Evolutionary conservation across 2,888 invertebrate species (phyloP), one percentile per base, ranked within the genome.

Genomic region (Chloromyia formosa): DNA sequence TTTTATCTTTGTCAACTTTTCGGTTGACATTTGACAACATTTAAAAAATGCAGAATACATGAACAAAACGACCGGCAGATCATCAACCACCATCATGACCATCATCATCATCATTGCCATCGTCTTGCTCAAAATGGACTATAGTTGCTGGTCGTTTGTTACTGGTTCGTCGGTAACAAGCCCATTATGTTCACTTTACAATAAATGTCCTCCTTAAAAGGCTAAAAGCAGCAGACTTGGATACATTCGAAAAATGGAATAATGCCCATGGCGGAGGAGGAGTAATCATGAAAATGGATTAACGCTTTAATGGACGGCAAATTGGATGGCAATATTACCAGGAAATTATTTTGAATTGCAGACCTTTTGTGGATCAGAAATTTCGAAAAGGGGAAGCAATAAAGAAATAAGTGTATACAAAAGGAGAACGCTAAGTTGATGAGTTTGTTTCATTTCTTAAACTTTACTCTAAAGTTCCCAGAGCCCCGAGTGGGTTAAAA

Each of bases 161-260:
- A 49, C 60, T 40, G 58, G 35, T 18, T 69, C 54, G 54, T 27
- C 35, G 27, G 54, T 75, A 75, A 75, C 75, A 75, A 73, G 75
- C 66, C 71, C 75, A 75, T 75, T 75, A 75, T 75, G 73, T 75
- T 75, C 68, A 42, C 73, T 73, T 68, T 62, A 54, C 75, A 73
- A 75, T 75, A 75, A 75, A 75, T 75, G 66, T 73, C 73, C 58
- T 75, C 75, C 75, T 60, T 75, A 75, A 68, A 75, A 73, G 75
- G 75, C 66, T 75, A 75, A 75, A 75, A 72, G 64, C 53, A 53
- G 22, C 27, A 2, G 27, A 20, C 3, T 66, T 23, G 42, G 10
- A 42, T 64, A 20, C 64, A 64, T 64, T 64, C 16, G 10, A 40
- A 18, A 16, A 40, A 18, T 40, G 9, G 64, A 64, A 64, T 64